Percentiles rank a stretch among this genome's conserved stretches.
Evolutionary conservation across 2,113 vertebrate species (phyloP).

Genomic region (Otocyon megalotis): DNA sequence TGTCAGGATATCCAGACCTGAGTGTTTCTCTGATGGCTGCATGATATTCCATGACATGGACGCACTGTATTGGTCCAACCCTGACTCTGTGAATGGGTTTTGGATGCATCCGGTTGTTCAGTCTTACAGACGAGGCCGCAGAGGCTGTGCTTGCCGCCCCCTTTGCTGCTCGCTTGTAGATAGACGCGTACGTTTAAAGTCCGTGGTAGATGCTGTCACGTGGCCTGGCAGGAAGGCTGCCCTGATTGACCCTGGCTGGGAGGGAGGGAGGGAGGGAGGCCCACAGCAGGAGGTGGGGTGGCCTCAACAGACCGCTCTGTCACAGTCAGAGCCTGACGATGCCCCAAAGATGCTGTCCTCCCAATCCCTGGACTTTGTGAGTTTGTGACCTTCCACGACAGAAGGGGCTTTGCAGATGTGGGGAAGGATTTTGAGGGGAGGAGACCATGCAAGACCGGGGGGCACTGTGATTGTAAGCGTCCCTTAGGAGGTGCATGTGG

Average conservation of each 20-base stretch:
- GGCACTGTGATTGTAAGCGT: not conserved
- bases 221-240: not conserved
- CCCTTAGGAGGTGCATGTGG: not conserved
- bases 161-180: no score
- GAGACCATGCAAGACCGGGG: not conserved
- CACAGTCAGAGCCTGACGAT: rapidly evolving
- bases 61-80: rapidly evolving
- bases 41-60: rapidly evolving
- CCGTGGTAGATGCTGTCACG: not conserved
- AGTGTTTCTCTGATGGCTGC: rapidly evolving
- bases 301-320: not conserved
- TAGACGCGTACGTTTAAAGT: rapidly evolving
- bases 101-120: rapidly evolving
- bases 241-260: not conserved
- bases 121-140: not conserved
- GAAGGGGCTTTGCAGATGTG: not conserved
- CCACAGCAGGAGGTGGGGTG: not conserved
- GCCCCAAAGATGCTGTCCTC: not conserved
- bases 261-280: not conserved
- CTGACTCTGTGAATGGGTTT: rapidly evolving
- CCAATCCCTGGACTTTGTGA: not conserved
- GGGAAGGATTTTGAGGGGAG: not conserved
- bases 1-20: rapidly evolving
- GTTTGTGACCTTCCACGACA: not conserved
- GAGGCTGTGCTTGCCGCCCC: not conserved